phyloP scores from a whole-genome alignment of 2,888 invertebrate genomes.

The Actias luna region DNA sequence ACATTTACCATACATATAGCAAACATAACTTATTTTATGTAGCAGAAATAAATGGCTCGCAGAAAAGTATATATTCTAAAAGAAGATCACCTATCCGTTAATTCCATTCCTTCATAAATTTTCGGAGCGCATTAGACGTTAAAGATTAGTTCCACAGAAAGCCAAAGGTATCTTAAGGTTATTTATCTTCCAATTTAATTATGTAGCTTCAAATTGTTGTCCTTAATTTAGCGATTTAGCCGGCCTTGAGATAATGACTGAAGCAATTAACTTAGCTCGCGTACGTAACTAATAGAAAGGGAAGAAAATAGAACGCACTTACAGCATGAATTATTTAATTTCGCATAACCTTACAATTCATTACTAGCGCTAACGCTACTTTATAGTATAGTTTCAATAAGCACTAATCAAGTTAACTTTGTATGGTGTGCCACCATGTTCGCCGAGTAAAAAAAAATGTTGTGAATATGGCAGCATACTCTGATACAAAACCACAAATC shows the following conservation, averaged over 20 bases:
- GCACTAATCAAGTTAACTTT: background rate
- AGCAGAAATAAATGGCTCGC: background rate
- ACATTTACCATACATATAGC: too few species aligned
- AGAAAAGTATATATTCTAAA: background rate
- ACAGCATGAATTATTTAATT: background rate
- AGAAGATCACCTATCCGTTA: too few species aligned
- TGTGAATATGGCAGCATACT: too few species aligned
- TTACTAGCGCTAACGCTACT: background rate
- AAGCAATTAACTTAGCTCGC: conserved; percentile 11
- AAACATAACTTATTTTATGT: background rate
- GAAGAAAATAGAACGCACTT: background rate
- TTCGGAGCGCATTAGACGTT: background rate
- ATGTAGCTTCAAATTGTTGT: conserved; percentile 1
- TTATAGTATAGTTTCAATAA: background rate
- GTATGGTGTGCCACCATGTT: background rate
- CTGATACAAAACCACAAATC: too few species aligned
- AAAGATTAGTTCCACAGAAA: background rate
- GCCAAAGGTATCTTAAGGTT: background rate
- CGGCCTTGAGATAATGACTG: conserved; percentile 15
- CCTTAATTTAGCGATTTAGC: conserved; percentile 1
- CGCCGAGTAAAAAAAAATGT: too few species aligned
- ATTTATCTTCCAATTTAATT: background rate
- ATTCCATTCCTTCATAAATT: background rate
- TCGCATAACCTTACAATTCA: background rate
- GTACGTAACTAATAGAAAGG: background rate